phyloP scores from a whole-genome alignment of 2,797 vertebrate genomes.

The Hapalemur alaotrensis region DNA sequence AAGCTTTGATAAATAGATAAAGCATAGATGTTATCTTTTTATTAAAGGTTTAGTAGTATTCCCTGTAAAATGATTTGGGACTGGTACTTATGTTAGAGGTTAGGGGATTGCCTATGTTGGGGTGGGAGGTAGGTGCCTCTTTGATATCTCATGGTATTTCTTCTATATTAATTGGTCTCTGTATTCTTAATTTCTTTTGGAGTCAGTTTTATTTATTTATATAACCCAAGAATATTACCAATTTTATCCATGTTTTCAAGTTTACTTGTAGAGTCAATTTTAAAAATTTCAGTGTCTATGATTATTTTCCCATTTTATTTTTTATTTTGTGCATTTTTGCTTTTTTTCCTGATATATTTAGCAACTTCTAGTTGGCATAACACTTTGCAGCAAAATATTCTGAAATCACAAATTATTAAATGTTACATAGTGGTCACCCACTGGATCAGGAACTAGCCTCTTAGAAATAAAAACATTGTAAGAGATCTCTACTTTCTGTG shows the following conservation, averaged over 20 bases:
- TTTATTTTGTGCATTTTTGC: not conserved
- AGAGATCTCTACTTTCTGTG: not conserved
- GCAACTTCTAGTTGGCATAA: not conserved
- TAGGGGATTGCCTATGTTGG: not conserved
- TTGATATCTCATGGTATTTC: not conserved
- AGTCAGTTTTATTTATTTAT: not conserved
- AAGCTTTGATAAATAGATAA: not conserved
- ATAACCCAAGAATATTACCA: not conserved
- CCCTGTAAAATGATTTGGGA: not conserved
- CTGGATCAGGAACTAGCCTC: not conserved
- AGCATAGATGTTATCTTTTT: not conserved
- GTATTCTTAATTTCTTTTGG: not conserved
- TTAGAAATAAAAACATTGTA: not conserved
- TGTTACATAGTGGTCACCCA: not conserved
- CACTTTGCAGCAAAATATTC: not conserved
- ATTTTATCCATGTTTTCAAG: not conserved
- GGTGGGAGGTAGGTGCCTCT: not conserved
- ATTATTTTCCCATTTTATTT: not conserved
- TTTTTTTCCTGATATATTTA: not conserved
- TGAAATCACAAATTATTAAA: not conserved
- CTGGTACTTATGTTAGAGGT: not conserved
- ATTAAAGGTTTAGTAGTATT: not conserved
- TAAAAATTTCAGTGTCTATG: not conserved
- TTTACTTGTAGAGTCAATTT: not conserved
- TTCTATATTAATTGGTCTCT: not conserved